Evolutionary conservation across 2,113 vertebrate species (phyloP), one percentile per base, ranked within the genome.

Genomic region (Paracanthobrama guichenoti): DNA sequence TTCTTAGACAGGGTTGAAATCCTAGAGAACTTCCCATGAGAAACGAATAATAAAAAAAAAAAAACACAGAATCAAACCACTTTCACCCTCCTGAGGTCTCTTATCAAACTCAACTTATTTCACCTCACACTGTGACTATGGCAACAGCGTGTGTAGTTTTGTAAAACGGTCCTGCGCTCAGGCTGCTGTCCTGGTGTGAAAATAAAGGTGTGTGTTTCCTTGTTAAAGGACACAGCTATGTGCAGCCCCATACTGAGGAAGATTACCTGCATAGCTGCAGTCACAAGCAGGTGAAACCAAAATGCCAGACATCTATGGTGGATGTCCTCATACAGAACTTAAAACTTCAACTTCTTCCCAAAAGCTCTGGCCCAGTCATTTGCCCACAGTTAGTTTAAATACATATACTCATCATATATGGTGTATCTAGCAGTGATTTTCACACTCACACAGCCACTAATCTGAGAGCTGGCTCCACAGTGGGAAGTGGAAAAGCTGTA

Each of bases 51-150:
- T n/a, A 35, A 35, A 31, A 31, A 2, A 2, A 57, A 59, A 78
- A 31, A 59, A n/a, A n/a, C 55, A 13, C 20, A 48, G n/a, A 67
- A 53, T 74, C 31, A 81, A 50, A 39, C 26, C 35, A 7, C 53
- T 28, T 26, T 16, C 11, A 76, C 16, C 48, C 75, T 81, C 11
- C 44, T 20, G 31, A 16, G 35, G 35, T 59, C 6, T 10, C 8
- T 42, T 75, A 75, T 85, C 13, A 60, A 85, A 73, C 42, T 42
- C 20, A 42, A 39, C 66, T 69, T 69, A 39, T 39, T 60, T 62
- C 77, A 79, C 13, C 59, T 64, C 77, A 79, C 35, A 64, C 59
- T 79, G 77, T 79, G 77, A 79, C 75, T 74, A 79, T 50, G 73
- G 20, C 64, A 86, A 79, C 75, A n/a, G 55, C 28, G 12, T 20